Percentiles rank a stretch among this genome's conserved stretches.
phyloP scores from a whole-genome alignment of 2,113 vertebrate genomes.

The Nycticorax nycticorax region DNA sequence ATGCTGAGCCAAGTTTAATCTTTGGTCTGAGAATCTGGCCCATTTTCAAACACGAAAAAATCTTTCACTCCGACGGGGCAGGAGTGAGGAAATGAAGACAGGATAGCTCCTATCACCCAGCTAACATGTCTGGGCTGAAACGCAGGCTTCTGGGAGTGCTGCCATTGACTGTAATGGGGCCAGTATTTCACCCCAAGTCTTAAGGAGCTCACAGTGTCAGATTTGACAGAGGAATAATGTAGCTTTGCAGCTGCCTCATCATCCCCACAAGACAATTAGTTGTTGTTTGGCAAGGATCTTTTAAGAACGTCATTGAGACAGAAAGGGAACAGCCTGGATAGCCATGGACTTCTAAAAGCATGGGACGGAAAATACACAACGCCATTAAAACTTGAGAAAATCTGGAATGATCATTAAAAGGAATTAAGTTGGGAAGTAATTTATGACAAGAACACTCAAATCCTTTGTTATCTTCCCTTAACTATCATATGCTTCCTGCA shows the following conservation, averaged over 20 bases:
- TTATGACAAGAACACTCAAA: slow-evolving; percentile 66
- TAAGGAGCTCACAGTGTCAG: slow-evolving; percentile 36
- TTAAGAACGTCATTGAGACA: slow-evolving; percentile 58
- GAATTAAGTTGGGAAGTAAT: slow-evolving; percentile 73
- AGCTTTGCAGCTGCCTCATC: slow-evolving; percentile 62
- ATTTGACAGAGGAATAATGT: background rate
- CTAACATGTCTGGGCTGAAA: slow-evolving; percentile 41
- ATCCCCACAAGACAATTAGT: slow-evolving; percentile 56
- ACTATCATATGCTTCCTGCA: slow-evolving; percentile 67
- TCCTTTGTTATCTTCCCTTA: slow-evolving; percentile 72
- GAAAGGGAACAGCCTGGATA: slow-evolving; percentile 65
- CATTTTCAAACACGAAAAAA: slow-evolving; percentile 42
- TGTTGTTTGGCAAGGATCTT: slow-evolving; percentile 68
- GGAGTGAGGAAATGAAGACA: slow-evolving; percentile 56
- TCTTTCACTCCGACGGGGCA: background rate
- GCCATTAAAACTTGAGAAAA: slow-evolving; percentile 66
- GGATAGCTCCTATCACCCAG: slow-evolving; percentile 44
- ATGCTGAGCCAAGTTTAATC: slow-evolving; percentile 52
- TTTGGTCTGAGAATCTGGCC: slow-evolving; percentile 43
- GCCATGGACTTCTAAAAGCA: slow-evolving; percentile 63
- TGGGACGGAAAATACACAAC: slow-evolving; percentile 33
- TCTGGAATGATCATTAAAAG: slow-evolving; percentile 70
- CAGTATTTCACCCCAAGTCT: slow-evolving; percentile 42
- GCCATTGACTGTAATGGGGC: slow-evolving; percentile 20
- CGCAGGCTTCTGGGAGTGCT: slow-evolving; percentile 22